A percentile compares a stretch with the other conserved stretches of the same genome.
These are phyloP conservation scores for Rhodinocichla rosea DNA, from an alignment of 2,113 vertebrate species.

Conservation along the genomic window DNA sequence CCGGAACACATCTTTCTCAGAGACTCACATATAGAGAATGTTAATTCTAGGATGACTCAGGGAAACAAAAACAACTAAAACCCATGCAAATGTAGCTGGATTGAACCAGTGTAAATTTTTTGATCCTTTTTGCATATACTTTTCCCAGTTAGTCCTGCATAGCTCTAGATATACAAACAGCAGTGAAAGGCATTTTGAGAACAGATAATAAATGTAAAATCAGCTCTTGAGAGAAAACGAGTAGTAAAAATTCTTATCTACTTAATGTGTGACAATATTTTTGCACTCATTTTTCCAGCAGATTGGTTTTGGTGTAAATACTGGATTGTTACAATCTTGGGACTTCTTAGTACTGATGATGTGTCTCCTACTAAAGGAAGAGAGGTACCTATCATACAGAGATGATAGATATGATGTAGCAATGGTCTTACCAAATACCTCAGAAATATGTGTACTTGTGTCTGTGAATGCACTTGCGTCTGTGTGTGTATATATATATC, in stretches of 20 bases:
- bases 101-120: neutral
- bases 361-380: neutral
- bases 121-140: neutral
- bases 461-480: too few relatives aligned
- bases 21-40: neutral
- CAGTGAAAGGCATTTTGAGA: neutral
- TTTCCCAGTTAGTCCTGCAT: neutral
- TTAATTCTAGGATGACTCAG: neutral
- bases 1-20: neutral
- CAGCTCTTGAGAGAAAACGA: neutral
- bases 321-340: neutral
- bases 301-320: neutral
- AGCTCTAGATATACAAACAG: neutral
- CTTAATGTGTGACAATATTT: neutral
- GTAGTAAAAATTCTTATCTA: neutral
- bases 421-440: neutral
- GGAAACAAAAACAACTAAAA: neutral
- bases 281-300: neutral
- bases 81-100: neutral
- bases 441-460: neutral
- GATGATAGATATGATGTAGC: neutral
- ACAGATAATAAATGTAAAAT: neutral
- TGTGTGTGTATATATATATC: neutral
- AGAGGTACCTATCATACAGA: neutral
- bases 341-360: neutral